phyloP scores from a whole-genome alignment of 2,888 invertebrate species.

The Stratiomys singularior region DNA sequence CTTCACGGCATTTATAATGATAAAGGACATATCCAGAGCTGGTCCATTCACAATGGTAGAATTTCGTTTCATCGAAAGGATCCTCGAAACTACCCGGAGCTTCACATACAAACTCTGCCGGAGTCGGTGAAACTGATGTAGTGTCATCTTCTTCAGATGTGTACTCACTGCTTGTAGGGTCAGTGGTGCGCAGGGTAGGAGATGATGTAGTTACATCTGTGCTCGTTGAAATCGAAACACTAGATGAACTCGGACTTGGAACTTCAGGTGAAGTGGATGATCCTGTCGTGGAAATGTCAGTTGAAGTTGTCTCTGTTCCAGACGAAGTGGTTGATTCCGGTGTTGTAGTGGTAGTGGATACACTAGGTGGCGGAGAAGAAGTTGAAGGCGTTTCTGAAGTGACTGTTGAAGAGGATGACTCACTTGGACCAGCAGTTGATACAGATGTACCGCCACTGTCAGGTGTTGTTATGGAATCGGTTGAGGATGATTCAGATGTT shows the following conservation, averaged over 20 bases:
- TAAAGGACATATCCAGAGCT: slow-evolving; percentile 49
- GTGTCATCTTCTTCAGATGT: not conserved
- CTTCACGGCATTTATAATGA: slow-evolving; percentile 52
- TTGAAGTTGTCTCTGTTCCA: not conserved
- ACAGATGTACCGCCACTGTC: not conserved
- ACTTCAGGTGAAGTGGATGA: not conserved
- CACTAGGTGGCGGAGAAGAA: not conserved
- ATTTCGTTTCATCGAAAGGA: slow-evolving; percentile 48
- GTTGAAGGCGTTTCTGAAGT: not conserved
- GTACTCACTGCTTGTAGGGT: not conserved
- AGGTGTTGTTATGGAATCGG: not conserved
- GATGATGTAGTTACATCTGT: not conserved
- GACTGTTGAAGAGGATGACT: not conserved
- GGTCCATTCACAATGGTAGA: slow-evolving; percentile 52
- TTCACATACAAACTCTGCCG: slow-evolving; percentile 9
- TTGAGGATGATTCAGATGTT: not conserved
- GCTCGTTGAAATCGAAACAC: not conserved
- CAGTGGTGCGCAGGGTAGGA: not conserved
- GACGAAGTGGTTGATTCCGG: not conserved
- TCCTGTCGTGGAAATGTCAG: not conserved
- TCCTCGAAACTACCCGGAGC: slow-evolving; percentile 41
- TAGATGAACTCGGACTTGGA: not conserved
- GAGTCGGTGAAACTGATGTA: not conserved
- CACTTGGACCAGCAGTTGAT: not conserved
- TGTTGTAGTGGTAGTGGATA: not conserved